Evolutionary conservation across 2,113 vertebrate genomes (phyloP).

Genomic region (Sminthopsis crassicaudata): DNA sequence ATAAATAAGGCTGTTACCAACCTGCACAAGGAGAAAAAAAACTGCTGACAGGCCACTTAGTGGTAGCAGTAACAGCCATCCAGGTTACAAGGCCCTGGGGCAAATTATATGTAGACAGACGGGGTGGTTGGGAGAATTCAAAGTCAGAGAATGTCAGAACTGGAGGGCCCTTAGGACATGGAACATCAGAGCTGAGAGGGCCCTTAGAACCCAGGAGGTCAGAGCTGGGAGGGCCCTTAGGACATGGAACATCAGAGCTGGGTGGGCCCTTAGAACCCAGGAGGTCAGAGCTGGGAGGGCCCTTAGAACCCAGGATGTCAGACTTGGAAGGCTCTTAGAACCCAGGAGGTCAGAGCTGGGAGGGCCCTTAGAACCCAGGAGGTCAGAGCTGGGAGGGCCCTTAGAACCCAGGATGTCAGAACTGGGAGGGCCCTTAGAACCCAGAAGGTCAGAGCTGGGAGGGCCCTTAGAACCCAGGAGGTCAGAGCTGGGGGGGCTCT

Average conservation of each 20-base stretch:
- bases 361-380: background rate
- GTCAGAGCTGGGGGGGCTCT: too few relatives aligned
- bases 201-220: background rate
- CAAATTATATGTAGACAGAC: background rate
- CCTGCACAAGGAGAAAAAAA: background rate
- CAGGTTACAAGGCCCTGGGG: background rate
- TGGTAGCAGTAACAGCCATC: background rate
- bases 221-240: background rate
- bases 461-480: too few relatives aligned
- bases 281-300: too few relatives aligned
- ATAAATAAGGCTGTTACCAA: background rate
- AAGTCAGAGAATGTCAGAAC: background rate
- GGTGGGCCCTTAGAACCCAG: background rate
- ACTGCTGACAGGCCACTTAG: background rate
- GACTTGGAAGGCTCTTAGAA: background rate
- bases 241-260: background rate
- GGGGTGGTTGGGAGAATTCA: background rate
- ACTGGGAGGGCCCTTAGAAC: too few relatives aligned
- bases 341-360: too few relatives aligned
- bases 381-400: background rate
- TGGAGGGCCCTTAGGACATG: background rate
- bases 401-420: too few relatives aligned
- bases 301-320: background rate
- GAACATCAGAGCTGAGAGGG: background rate
- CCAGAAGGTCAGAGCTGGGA: too few relatives aligned